Evolutionary conservation across 2,888 invertebrate genomes (phyloP).

Genomic region (Iselma pallidipennis): DNA sequence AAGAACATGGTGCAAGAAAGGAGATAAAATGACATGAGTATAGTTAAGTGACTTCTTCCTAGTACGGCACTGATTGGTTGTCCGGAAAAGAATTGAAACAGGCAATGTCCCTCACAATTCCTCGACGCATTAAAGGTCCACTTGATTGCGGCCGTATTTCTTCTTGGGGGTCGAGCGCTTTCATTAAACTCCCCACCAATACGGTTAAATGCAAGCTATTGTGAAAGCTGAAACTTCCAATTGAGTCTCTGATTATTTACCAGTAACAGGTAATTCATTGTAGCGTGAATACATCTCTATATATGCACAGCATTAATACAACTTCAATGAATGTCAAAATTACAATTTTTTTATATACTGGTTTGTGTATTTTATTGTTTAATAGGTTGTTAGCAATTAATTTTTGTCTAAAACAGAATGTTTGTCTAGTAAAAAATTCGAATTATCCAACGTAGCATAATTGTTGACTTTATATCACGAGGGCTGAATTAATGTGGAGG

Average conservation of each 20-base stretch:
- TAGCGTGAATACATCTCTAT: slow-evolving; percentile 13
- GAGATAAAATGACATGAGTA: slow-evolving; percentile 37
- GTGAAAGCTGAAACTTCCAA: slow-evolving; percentile 51
- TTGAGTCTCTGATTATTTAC: slow-evolving; percentile 47
- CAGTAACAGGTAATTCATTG: slow-evolving; percentile 50
- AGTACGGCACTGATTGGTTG: slow-evolving; percentile 47
- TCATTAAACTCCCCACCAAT: slow-evolving; percentile 51
- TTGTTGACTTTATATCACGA: slow-evolving; percentile 43
- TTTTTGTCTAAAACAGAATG: neutral
- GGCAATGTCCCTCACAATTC: slow-evolving; percentile 52
- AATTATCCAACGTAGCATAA: slow-evolving; percentile 36
- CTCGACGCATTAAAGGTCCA: slow-evolving; percentile 53
- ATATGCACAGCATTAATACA: too few species aligned
- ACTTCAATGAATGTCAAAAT: neutral
- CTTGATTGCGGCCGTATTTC: slow-evolving; percentile 56
- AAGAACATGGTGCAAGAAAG: slow-evolving; percentile 6
- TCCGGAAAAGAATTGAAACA: slow-evolving; percentile 52
- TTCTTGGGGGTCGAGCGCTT: slow-evolving; percentile 50
- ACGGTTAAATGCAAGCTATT: slow-evolving; percentile 52
- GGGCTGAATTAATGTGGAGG: slow-evolving; percentile 48
- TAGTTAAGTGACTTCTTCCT: slow-evolving; percentile 38
- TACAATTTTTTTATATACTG: too few species aligned
- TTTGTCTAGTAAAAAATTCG: slow-evolving; percentile 15
- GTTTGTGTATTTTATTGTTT: too few species aligned
- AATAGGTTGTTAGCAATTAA: too few species aligned